Conservation (phyloP, 2,797 vertebrate species). For the Molossus alvarezi region DNA sequence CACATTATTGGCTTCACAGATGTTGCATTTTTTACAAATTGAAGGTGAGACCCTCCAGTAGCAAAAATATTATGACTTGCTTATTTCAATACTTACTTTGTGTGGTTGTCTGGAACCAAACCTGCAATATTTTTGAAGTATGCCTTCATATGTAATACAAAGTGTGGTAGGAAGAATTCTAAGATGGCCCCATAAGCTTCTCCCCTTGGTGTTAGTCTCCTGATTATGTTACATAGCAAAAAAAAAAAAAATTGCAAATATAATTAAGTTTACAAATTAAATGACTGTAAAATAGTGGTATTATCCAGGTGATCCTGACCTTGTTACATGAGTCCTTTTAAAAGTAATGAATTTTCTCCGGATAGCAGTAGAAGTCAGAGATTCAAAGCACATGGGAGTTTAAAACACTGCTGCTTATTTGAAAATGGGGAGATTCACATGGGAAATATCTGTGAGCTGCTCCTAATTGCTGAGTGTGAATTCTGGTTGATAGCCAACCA, state of each 20-base stretch:
- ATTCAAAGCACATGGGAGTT: not conserved
- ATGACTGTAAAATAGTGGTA: not conserved
- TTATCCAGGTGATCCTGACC: not conserved
- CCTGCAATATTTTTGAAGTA: not conserved
- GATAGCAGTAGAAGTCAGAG: not conserved
- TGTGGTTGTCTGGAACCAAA: too few species aligned
- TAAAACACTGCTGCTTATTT: not conserved
- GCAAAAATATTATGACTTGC: too few species aligned
- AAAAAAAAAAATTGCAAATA: not conserved
- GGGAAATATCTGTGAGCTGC: not conserved
- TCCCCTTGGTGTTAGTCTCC: not conserved
- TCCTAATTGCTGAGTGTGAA: not conserved
- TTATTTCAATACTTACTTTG: too few species aligned
- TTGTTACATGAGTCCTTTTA: not conserved
- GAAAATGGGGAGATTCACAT: not conserved
- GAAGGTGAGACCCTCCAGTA: too few species aligned
- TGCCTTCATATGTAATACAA: not conserved
- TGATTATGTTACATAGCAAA: not conserved
- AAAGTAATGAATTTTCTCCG: not conserved
- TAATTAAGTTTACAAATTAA: constrained; percentile 19
- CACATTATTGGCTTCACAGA: not conserved
- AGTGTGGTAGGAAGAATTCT: not conserved
- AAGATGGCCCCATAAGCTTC: not conserved
- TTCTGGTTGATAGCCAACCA: not conserved
- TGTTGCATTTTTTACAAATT: too few species aligned